Conservation (phyloP, 2,888 invertebrate genomes). For the Carabus problematicus region DNA sequence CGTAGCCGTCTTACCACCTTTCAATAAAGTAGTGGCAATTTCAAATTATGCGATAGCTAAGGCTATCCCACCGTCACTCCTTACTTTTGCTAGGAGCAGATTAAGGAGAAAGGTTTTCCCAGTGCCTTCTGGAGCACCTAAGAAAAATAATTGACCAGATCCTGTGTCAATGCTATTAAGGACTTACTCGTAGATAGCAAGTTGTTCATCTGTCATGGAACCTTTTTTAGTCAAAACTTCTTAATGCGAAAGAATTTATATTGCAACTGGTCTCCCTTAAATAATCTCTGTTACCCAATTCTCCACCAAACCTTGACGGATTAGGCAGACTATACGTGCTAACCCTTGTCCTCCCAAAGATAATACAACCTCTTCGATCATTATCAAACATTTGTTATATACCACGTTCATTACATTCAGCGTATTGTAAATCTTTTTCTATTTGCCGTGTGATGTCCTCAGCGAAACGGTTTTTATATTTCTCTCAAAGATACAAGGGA, state of each 20-base stretch:
- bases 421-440: neutral
- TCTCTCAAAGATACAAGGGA: constrained; percentile 47
- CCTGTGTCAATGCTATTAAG: constrained; percentile 15
- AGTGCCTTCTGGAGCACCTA: constrained; percentile 51
- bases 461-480: constrained; percentile 47
- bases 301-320: neutral
- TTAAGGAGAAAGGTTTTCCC: constrained; percentile 57
- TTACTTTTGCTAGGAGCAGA: constrained; percentile 53
- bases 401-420: neutral
- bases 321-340: neutral
- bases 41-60: constrained; percentile 53
- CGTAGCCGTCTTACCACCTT: constrained; percentile 54
- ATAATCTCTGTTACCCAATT: neutral
- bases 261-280: neutral
- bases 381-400: neutral
- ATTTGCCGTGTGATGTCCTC: constrained; percentile 46
- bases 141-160: constrained; percentile 44
- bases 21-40: constrained; percentile 58
- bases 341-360: neutral
- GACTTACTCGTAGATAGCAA: constrained; percentile 41
- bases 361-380: constrained; percentile 2
- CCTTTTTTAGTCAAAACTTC: neutral
- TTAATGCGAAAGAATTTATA: neutral
- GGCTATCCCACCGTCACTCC: constrained; percentile 48
- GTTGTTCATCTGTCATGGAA: neutral